phyloP scores from a whole-genome alignment of 2,888 invertebrate species.

The Trypoxylon attenuatum region DNA sequence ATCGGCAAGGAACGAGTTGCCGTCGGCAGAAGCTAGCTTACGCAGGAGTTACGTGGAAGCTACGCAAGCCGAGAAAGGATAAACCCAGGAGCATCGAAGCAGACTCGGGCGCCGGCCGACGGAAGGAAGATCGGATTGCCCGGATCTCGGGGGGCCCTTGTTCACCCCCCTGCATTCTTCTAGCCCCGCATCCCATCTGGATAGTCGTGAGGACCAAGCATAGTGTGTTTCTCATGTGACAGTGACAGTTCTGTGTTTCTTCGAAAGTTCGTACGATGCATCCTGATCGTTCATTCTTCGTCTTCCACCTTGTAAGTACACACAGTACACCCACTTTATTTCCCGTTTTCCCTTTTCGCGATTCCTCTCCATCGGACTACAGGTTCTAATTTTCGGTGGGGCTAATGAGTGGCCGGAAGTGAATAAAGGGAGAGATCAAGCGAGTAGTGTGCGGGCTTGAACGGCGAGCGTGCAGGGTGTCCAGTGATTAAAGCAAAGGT shows the following conservation, averaged over 20 bases:
- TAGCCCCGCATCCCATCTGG: constrained; percentile 5
- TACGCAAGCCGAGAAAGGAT: too few relatives aligned
- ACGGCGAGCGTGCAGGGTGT: constrained; percentile 17
- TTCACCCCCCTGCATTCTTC: not conserved
- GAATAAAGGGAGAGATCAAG: not conserved
- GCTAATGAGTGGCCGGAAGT: constrained; percentile 1
- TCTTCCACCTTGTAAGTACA: constrained; percentile 57
- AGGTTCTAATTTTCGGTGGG: too few relatives aligned
- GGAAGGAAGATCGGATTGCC: not conserved
- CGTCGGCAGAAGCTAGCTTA: not conserved
- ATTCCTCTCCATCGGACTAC: not conserved
- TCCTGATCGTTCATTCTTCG: constrained; percentile 33
- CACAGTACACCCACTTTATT: not conserved
- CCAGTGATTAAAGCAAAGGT: constrained; percentile 41
- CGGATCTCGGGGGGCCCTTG: not conserved
- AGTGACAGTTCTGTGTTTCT: constrained; percentile 49
- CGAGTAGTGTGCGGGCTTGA: constrained; percentile 6
- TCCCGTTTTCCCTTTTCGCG: not conserved
- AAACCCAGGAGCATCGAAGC: not conserved
- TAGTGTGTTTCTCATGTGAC: constrained; percentile 51
- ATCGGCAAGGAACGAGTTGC: not conserved
- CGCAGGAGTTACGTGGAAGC: not conserved
- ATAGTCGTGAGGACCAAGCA: constrained; percentile 36
- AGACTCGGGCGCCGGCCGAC: not conserved
- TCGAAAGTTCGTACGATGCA: constrained; percentile 50